Evolutionary conservation across 2,113 vertebrate species (phyloP), one percentile per base, ranked within the genome.

Genomic region (Dicaeum eximium): DNA sequence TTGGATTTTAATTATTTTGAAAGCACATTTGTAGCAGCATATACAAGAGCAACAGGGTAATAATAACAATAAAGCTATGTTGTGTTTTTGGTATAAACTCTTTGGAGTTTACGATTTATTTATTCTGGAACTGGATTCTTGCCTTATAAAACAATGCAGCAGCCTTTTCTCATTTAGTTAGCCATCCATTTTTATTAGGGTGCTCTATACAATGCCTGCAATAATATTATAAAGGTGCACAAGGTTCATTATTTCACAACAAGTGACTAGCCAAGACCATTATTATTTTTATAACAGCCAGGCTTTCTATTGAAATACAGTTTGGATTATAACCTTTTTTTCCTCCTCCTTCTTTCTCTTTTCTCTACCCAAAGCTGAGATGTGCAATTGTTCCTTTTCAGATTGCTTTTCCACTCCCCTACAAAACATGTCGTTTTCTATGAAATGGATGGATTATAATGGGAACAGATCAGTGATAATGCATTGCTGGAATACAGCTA

Each of bases 201-300:
- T 57, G 31, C 90, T 94, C 88, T 81, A 79, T 69, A 95, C 51
- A 88, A 94, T 84, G 93, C 80, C 40, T 97, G 57, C 51, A 95
- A 93, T 92, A 96, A 96, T 96, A 96, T 94, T 95, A 84, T 92
- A 93, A 93, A 96, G 64, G 90, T 96, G 83, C 88, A 88, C 57
- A 92, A 93, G 80, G 83, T 96, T 95, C 88, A 84, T 97, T 94
- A 96, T 95, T 96, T 95, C 92, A 92, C 90, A 94, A 96, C 92
- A 96, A 96, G 37, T 13, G 4, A 72, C 92, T 69, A 90, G 95
- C 92, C 86, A 92, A 94, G 77, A 94, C 88, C 83, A 88, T 96
- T 96, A 92, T 97, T 96, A 90, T 95, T 95, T 96, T 96, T 96
- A 93, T 71, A 93, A 84, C 65, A 88, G 86, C 40, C 19, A 1